These are phyloP conservation scores for Agrochola lychnidis DNA, from an alignment of 2,888 invertebrate genomes.

Conservation along the genomic window DNA sequence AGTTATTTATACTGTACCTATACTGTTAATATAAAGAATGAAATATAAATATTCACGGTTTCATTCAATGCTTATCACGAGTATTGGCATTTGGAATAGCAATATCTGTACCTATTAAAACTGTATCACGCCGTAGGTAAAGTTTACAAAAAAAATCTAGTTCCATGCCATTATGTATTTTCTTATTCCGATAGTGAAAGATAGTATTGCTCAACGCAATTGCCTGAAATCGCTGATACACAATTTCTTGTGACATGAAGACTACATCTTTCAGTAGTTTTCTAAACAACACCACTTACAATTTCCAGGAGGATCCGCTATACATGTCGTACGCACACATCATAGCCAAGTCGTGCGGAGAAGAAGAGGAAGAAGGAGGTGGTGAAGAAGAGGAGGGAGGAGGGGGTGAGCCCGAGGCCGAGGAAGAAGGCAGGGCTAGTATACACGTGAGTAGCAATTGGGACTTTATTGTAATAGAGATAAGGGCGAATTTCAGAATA, in stretches of 20 bases:
- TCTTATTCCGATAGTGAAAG: background rate
- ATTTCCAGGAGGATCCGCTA: slow-evolving; percentile 95
- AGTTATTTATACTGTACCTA: too few species aligned
- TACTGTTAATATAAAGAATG: too few species aligned
- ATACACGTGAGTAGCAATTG: slow-evolving; percentile 95
- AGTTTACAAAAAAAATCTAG: too few species aligned
- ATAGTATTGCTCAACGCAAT: background rate
- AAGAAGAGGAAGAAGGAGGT: slow-evolving; percentile 99
- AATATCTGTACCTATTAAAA: background rate
- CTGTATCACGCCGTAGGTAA: background rate
- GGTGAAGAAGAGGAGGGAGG: slow-evolving; percentile 96
- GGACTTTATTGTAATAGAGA: background rate
- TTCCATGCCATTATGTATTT: background rate
- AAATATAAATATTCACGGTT: too few species aligned
- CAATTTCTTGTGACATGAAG: too few species aligned
- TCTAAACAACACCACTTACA: background rate
- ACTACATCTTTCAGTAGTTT: background rate
- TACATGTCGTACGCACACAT: slow-evolving; percentile 99
- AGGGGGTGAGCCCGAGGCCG: slow-evolving; percentile 91
- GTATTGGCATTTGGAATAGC: background rate
- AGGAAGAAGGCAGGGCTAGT: slow-evolving; percentile 95
- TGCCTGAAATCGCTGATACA: background rate
- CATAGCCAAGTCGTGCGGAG: slow-evolving; percentile 99
- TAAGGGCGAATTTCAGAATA: background rate
- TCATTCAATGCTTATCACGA: too few species aligned